Percentiles rank a stretch among this genome's conserved stretches.
Evolutionary conservation across 2,888 invertebrate species (phyloP).

Genomic region (Julus scandinavius): DNA sequence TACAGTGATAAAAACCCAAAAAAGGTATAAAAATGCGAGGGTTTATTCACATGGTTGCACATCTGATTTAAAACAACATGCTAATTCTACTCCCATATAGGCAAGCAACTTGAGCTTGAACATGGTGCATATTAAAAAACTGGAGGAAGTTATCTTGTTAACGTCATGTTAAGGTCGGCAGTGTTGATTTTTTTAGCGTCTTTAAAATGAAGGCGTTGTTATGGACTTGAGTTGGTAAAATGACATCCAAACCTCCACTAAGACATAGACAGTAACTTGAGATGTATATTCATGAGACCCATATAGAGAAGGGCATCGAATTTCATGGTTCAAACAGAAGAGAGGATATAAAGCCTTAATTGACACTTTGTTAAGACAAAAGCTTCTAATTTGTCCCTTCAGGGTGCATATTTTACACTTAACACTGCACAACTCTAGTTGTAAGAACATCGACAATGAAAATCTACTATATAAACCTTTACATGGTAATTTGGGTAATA

Average conservation of each 20-base stretch:
- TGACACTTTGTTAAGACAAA: not conserved
- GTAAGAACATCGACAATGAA: not conserved
- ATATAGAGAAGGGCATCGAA: not conserved
- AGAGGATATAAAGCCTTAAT: not conserved
- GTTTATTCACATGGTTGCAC: conserved; percentile 13
- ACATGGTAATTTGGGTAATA: too few species aligned
- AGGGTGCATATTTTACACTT: not conserved
- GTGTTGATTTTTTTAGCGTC: conserved; percentile 14
- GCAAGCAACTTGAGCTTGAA: not conserved
- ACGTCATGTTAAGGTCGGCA: not conserved
- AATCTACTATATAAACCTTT: too few species aligned
- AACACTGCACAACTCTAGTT: too few species aligned
- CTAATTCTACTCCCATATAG: not conserved
- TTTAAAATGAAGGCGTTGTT: not conserved
- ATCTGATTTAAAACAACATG: conserved; percentile 13
- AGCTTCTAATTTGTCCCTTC: not conserved
- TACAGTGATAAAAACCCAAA: not conserved
- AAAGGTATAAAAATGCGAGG: not conserved
- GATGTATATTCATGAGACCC: not conserved
- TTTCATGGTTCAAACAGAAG: not conserved
- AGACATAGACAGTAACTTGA: not conserved
- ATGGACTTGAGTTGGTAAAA: not conserved
- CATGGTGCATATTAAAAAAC: not conserved
- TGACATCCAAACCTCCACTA: not conserved
- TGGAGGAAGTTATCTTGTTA: not conserved